These are phyloP conservation scores for Eublepharis macularius DNA, from an alignment of 2,113 vertebrate species.

Conservation along the genomic window DNA sequence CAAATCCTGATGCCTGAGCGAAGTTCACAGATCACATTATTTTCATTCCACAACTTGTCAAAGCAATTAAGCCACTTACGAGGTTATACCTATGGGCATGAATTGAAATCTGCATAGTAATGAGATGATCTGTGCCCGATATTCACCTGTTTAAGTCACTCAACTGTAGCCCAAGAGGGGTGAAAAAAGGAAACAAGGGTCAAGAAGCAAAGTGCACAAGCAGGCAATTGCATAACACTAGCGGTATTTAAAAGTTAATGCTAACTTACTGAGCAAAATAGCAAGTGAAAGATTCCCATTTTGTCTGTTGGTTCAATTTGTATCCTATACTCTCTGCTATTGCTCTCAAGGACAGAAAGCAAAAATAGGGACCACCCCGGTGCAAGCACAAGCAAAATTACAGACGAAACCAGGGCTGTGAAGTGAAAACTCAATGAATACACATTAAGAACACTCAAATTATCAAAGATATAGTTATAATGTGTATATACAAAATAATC, in stretches of 20 bases:
- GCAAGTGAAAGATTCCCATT: no score
- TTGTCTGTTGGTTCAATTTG: no score
- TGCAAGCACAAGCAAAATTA: no score
- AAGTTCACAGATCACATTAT: slow-evolving; percentile 22
- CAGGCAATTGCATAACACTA: accelerated
- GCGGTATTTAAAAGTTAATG: not conserved
- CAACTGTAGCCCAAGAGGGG: not conserved
- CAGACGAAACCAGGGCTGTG: no score
- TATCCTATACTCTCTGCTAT: no score
- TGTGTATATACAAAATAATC: no score
- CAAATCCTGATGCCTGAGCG: slow-evolving; percentile 14
- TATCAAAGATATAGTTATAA: no score
- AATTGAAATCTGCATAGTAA: not conserved
- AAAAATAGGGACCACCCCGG: no score
- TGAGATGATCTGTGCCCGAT: not conserved
- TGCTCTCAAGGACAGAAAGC: no score
- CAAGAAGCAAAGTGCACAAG: not conserved
- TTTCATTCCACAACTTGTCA: slow-evolving; percentile 24
- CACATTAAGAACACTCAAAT: no score
- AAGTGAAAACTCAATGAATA: no score
- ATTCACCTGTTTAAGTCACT: not conserved
- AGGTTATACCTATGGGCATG: not conserved
- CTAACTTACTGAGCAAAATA: no score
- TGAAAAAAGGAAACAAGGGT: not conserved
- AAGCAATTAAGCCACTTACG: slow-evolving; percentile 37